Conservation (phyloP, 92 coral and sea anemone species). For the Diadumene lineata region DNA sequence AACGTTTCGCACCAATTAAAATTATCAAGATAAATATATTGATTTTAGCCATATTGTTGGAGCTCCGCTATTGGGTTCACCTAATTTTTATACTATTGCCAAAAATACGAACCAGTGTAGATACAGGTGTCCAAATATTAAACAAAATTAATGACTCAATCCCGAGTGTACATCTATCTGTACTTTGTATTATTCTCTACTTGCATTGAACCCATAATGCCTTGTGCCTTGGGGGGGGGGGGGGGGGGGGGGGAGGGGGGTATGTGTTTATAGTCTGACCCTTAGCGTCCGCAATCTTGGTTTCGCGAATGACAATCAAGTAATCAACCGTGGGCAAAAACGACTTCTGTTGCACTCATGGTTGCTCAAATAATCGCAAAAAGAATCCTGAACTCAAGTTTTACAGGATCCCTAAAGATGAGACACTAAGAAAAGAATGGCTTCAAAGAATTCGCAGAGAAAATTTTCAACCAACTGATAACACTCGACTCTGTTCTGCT, state of each 20-base stretch:
- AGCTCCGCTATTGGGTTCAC: no score
- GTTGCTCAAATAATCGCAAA: conserved; percentile 41
- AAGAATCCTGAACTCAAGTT: conserved; percentile 25
- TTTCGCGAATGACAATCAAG: neutral
- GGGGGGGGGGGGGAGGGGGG: no score
- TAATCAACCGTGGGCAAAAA: conserved; percentile 25
- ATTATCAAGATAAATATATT: no score
- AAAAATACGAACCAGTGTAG: no score
- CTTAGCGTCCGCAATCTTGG: neutral
- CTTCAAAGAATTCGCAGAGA: conserved; percentile 20
- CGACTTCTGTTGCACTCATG: conserved; percentile 40
- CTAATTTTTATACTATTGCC: no score
- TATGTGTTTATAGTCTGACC: no score
- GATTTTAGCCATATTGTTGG: no score
- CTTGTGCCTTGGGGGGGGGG: conserved; percentile 32
- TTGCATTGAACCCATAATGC: conserved; percentile 33
- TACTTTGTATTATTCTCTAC: no score
- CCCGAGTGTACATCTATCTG: no score
- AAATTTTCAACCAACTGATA: conserved; percentile 20
- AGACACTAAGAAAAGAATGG: conserved; percentile 31
- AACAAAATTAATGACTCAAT: no score
- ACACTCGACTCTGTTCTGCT: conserved; percentile 55
- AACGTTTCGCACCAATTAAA: no score
- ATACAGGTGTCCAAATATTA: no score
- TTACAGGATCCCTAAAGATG: conserved; percentile 42